Conservation (phyloP, 1,140 invertebrate species). For the Proales similis region DNA sequence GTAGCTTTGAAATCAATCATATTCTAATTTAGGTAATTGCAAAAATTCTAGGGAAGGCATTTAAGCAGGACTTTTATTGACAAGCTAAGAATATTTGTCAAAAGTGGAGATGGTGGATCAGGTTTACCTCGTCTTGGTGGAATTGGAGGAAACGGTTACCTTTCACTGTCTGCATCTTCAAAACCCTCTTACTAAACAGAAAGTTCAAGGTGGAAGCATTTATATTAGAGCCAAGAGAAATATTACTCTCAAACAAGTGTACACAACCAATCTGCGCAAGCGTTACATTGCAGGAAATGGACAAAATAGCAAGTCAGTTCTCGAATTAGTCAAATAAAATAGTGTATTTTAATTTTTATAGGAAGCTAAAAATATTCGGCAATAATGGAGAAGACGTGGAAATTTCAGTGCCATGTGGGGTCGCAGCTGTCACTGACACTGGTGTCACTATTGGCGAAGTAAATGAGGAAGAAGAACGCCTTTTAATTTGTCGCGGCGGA, state of each 20-base stretch:
- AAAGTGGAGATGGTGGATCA: constrained; percentile 34
- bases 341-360: not conserved
- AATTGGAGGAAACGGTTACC: constrained; percentile 33
- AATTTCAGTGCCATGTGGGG: constrained; percentile 31
- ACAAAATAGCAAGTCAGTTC: constrained; percentile 29
- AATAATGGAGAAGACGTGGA: constrained; percentile 1
- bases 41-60: constrained; percentile 33
- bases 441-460: constrained; percentile 25
- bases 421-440: not conserved
- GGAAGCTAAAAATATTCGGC: constrained; percentile 23
- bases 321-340: not conserved
- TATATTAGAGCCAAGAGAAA: constrained; percentile 13
- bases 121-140: constrained; percentile 21
- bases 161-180: not conserved
- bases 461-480: constrained; percentile 12
- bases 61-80: constrained; percentile 34
- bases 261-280: constrained; percentile 21
- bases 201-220: constrained; percentile 18
- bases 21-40: too few relatives aligned
- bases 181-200: not conserved
- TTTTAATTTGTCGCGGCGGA: constrained; percentile 13
- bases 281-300: constrained; percentile 33
- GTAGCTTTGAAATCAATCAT: too few relatives aligned
- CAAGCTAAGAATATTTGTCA: constrained; percentile 11
- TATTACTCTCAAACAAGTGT: constrained; percentile 31